Base-by-base conservation (phyloP, 2,797 vertebrate genomes). In the Cyclura pinguis region DNA sequence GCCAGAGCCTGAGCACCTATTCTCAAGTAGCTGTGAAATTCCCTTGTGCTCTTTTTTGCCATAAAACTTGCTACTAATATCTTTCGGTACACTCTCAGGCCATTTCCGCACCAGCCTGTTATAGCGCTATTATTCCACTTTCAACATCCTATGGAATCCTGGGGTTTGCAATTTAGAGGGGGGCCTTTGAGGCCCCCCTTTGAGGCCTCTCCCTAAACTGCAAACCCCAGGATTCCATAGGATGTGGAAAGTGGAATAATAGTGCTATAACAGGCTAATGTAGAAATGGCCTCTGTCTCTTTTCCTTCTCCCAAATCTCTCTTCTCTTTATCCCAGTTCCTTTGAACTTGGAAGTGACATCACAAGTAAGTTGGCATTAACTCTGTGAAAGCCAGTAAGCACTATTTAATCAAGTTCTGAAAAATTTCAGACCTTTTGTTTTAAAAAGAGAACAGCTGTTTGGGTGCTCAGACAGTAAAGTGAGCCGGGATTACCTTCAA, bases 401-500 rank as follows among this genome's bases (percentile, higher is more conserved):
- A 88, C n/a, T 38, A 47, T 85, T 89, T 77, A 73, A 84, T 27
- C 35, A n/a, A 38, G 20, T 35, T 12, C 62, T 55, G 50, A 82
- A 18, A 35, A 42, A 42, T 64, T 55, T 64, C 62, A 35, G 16
- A 24, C 14, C 38, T 7, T 64, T 81, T 6, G 14, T 50, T 85
- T 27, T 69, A 80, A 32, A 20, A 85, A 80, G 35, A 80, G 24
- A 80, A 50, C 3, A 27, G 0, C 14, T 35, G 9, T 72, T 90
- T 80, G 89, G 18, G 35, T 82, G 3, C 2, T 76, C 85, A 32
- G 22, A 55, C 12, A 88, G 38, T 12, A 91, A 90, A 27, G 18
- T 20, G 52, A 92, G 88, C 1, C 89, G 55, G 4, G 89, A 94
- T 93, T 92, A 96, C 96, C 94, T 42, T 87, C n/a, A 52, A 2